A percentile compares a stretch with the other conserved stretches of the same genome.
phyloP scores from a whole-genome alignment of 2,888 invertebrate species.

The Dorcus parallelipipedus region DNA sequence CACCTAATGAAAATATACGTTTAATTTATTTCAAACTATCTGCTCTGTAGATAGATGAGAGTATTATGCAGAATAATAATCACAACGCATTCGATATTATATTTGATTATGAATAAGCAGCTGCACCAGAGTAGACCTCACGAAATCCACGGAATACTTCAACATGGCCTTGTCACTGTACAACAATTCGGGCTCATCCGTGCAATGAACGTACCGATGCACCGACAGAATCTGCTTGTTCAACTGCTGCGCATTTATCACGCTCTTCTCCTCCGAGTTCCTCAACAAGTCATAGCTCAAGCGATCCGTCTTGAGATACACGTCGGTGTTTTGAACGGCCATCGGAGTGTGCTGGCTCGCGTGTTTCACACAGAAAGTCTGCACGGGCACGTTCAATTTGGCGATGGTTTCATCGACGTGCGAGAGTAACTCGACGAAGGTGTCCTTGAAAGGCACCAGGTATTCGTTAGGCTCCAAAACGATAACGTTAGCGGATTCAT shows the following conservation, averaged over 20 bases:
- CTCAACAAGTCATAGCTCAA: slow-evolving; percentile 35
- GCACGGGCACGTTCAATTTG: slow-evolving; percentile 37
- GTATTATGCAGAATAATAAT: background rate
- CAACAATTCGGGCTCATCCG: slow-evolving; percentile 30
- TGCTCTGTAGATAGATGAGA: too few relatives aligned
- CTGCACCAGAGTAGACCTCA: slow-evolving; percentile 42
- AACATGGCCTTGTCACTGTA: slow-evolving; percentile 38
- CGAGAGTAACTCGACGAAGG: slow-evolving; percentile 53
- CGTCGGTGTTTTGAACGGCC: slow-evolving; percentile 40
- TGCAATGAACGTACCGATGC: slow-evolving; percentile 42
- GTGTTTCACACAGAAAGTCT: slow-evolving; percentile 42
- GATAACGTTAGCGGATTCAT: slow-evolving; percentile 53
- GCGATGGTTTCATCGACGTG: slow-evolving; percentile 50
- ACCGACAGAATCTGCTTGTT: slow-evolving; percentile 36
- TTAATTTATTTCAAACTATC: too few relatives aligned
- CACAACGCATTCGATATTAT: slow-evolving; percentile 8
- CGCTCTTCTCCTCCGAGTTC: slow-evolving; percentile 29
- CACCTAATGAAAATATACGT: too few relatives aligned
- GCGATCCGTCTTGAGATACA: slow-evolving; percentile 36
- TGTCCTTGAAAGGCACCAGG: slow-evolving; percentile 59
- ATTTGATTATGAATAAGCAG: slow-evolving; percentile 35
- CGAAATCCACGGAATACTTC: slow-evolving; percentile 42
- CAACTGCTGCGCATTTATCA: slow-evolving; percentile 31
- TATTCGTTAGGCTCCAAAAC: slow-evolving; percentile 65
- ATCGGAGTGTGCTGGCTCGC: slow-evolving; percentile 36